A percentile compares a stretch with the other conserved stretches of the same genome.
Conservation (phyloP, 2,888 invertebrate genomes). For the Boloria euphrosyne region DNA sequence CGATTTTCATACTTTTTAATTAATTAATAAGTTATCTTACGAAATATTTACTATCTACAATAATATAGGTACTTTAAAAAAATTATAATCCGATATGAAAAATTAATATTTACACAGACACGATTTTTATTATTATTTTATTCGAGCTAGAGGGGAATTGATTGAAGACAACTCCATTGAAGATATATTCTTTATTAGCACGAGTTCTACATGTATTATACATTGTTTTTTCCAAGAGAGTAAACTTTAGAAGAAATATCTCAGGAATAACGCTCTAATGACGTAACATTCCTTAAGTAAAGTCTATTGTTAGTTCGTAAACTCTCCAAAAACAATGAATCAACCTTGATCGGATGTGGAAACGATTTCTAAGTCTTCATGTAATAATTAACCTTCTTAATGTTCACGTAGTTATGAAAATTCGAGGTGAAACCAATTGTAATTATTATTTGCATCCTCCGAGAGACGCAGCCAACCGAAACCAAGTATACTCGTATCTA, state of each 20-base stretch:
- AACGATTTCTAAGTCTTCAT: slow-evolving; percentile 40
- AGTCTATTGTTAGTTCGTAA: slow-evolving; percentile 24
- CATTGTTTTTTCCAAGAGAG: not conserved
- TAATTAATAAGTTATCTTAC: too few species aligned
- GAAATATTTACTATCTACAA: too few species aligned
- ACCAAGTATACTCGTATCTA: slow-evolving; percentile 1
- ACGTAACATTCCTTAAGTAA: slow-evolving; percentile 19
- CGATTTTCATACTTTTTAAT: too few species aligned
- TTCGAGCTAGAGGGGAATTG: too few species aligned
- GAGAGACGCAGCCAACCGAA: slow-evolving; percentile 12
- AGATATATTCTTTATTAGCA: too few species aligned
- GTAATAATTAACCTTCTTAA: slow-evolving; percentile 46
- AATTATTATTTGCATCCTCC: slow-evolving; percentile 41
- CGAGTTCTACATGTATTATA: too few species aligned
- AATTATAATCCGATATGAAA: too few species aligned
- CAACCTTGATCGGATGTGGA: slow-evolving; percentile 44
- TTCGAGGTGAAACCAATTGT: slow-evolving; percentile 43
- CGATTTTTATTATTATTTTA: too few species aligned
- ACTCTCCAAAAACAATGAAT: slow-evolving; percentile 35
- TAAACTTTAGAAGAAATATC: not conserved
- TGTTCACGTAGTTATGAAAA: slow-evolving; percentile 43
- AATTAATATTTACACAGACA: too few species aligned
- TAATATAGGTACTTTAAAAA: too few species aligned
- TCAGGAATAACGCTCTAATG: not conserved
- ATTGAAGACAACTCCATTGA: too few species aligned